Evolutionary conservation across 30 jellyfish, hydroid and myxozoan species (phyloP).

Genomic region (Turritopsis dohrnii): DNA sequence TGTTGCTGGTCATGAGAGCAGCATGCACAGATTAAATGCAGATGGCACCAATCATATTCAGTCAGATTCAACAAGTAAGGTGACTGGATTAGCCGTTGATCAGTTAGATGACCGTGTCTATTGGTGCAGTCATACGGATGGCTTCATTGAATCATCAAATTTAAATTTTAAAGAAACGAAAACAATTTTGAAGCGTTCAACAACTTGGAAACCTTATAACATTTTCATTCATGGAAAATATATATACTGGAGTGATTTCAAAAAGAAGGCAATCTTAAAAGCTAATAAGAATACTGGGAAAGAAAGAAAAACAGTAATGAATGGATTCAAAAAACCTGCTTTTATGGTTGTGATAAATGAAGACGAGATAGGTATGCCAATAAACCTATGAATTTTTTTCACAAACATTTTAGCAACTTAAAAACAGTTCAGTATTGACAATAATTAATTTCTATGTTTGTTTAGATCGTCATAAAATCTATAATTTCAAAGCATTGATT

Average conservation of each 20-base stretch:
- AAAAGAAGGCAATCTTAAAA: slow-evolving; percentile 19
- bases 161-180: slow-evolving; percentile 45
- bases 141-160: slow-evolving; percentile 48
- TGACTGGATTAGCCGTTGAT: slow-evolving; percentile 80
- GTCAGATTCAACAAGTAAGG: neutral
- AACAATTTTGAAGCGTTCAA: neutral
- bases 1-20: neutral
- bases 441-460: neutral
- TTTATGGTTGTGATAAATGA: slow-evolving; percentile 1
- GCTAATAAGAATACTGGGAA: slow-evolving; percentile 35
- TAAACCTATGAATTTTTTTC: too few species aligned
- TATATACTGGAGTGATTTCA: slow-evolving; percentile 21
- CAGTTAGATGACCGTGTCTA: slow-evolving; percentile 40
- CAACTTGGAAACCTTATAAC: slow-evolving; percentile 23
- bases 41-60: slow-evolving; percentile 3
- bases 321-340: slow-evolving; percentile 29
- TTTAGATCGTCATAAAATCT: slow-evolving; percentile 22
- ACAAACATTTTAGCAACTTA: neutral
- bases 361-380: neutral
- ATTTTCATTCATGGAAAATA: slow-evolving; percentile 11
- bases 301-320: slow-evolving; percentile 17
- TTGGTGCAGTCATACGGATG: slow-evolving; percentile 63
- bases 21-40: neutral
- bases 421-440: neutral
- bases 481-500: slow-evolving; percentile 6